Evolutionary conservation across 2,888 invertebrate genomes (phyloP), one percentile per base, ranked within the genome.

Genomic region (Pandemis heparana): DNA sequence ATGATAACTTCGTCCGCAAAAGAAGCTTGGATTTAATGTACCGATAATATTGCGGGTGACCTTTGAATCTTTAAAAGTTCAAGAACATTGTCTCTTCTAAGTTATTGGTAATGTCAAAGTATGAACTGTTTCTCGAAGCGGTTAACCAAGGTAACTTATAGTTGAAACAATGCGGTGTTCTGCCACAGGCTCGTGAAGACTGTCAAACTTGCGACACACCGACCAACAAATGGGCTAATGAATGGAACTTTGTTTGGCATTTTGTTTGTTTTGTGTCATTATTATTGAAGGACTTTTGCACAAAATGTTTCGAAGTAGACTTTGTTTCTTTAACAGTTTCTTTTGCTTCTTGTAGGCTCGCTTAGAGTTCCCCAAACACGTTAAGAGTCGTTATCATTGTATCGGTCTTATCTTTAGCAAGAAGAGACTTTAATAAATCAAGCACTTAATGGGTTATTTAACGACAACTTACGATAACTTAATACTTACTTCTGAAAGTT

Each of bases 31-130:
- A 73, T 73, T 70, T 65, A 74, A 65, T 70, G 72, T 51, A 43
- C 61, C 60, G 69, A 65, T 65, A 70, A 74, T 64, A 65, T 69
- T 63, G 59, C 59, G 56, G 23, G 56, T 67, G 66, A 67, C 74
- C 74, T 74, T 74, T 76, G 62, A 51, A 48, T 56, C 48, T 70
- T 73, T 70, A 71, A 77, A 77, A 77, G 77, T 71, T 77, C 77
- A 77, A 77, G 77, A 75, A 48, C 74, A 16, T 70, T 71, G 71
- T 71, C 72, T 74, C 53, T 76, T 73, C 74, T 72, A 72, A 73
- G 59, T 69, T 66, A 69, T 70, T 75, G 71, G 59, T 74, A 75
- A 77, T 77, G 77, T 77, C 75, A 76, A 43, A 75, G 65, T 67
- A 69, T 75, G 68, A 60, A 70, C 69, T 74, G 65, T 70, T 70